These are phyloP conservation scores for Cranoglanis bouderius DNA, from an alignment of 2,113 vertebrate species.

Conservation along the genomic window DNA sequence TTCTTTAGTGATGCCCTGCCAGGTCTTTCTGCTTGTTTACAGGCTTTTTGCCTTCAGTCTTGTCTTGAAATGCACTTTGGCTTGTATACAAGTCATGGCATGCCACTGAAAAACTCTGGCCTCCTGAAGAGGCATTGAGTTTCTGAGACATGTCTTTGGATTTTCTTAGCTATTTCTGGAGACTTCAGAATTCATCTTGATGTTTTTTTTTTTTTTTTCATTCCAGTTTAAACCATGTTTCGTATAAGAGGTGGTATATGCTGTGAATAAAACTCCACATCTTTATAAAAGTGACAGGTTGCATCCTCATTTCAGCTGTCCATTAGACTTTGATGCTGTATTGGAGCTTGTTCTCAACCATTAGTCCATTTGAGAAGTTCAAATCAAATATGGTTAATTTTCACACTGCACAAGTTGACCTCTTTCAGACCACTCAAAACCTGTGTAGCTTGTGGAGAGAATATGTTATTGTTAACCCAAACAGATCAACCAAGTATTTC, in stretches of 20 bases:
- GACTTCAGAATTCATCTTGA: neutral
- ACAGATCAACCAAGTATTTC: neutral
- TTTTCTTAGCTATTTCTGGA: neutral
- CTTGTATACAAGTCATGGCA: neutral
- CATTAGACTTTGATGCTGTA: neutral
- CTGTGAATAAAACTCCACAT: neutral
- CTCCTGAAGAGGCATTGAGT: neutral
- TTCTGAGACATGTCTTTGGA: neutral
- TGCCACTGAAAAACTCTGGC: neutral
- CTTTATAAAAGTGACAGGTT: neutral
- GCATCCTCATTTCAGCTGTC: neutral
- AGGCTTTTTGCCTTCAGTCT: neutral
- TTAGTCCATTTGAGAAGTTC: neutral
- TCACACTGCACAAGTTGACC: neutral
- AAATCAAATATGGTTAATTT: neutral
- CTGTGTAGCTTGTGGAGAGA: neutral
- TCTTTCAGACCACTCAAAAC: neutral
- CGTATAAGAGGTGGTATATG: neutral
- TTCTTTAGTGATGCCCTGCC: neutral
- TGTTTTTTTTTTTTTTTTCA: neutral
- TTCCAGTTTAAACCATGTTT: neutral
- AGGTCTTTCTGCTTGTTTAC: neutral
- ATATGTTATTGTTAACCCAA: neutral
- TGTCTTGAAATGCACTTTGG: conserved; percentile 4
- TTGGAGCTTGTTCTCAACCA: neutral